A percentile compares a stretch with the other conserved stretches of the same genome.
phyloP scores from a whole-genome alignment of 2,888 invertebrate species.

The Rhogogaster chlorosoma region DNA sequence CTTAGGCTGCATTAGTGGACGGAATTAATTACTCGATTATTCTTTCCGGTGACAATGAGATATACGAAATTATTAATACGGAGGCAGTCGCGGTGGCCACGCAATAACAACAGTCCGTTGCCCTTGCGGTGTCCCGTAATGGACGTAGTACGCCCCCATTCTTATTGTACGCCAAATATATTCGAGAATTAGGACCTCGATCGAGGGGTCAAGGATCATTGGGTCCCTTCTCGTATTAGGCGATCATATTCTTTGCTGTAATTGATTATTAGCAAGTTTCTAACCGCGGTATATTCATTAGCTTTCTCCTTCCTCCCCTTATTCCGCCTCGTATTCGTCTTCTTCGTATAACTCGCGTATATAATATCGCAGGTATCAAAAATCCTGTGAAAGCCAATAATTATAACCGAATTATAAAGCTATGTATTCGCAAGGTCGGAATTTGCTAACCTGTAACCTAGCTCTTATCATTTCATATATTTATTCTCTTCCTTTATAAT shows the following conservation, averaged over 20 bases:
- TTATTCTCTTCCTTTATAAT: not conserved
- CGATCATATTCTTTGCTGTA: not conserved
- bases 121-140: constrained; percentile 24
- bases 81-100: not conserved
- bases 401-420: too few species aligned
- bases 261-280: not conserved
- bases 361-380: too few species aligned
- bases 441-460: not conserved
- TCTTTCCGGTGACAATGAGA: not conserved
- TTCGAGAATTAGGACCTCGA: not conserved
- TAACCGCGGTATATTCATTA: not conserved
- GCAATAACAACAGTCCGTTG: constrained; percentile 7
- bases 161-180: constrained; percentile 25
- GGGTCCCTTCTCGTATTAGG: not conserved
- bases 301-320: not conserved
- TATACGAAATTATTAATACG: constrained; percentile 1
- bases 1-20: not conserved
- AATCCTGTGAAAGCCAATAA: too few species aligned
- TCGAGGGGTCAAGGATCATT: constrained; percentile 21
- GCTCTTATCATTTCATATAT: not conserved
- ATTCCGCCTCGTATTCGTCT: too few species aligned
- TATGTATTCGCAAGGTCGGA: not conserved
- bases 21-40: not conserved
- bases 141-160: constrained; percentile 7
- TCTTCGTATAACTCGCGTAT: too few species aligned